Evolutionary conservation across 2,113 vertebrate species (phyloP).

Genomic region (Mungos mungo): DNA sequence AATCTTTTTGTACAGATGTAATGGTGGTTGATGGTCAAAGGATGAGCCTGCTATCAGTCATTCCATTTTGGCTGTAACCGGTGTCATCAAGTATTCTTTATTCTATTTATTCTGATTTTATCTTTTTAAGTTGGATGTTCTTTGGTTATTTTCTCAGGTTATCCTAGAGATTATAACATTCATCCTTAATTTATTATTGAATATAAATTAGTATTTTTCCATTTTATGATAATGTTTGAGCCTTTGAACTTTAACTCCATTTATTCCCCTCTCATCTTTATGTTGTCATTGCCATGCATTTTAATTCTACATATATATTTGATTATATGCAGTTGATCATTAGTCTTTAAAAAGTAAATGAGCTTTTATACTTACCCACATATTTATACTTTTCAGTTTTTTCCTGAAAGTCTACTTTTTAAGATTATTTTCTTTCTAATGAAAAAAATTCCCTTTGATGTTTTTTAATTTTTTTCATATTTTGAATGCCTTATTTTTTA

Average conservation of each 20-base stretch:
- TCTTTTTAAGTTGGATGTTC: neutral
- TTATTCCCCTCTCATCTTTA: neutral
- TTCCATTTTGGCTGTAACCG: neutral
- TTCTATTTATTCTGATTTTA: neutral
- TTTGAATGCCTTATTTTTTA: neutral
- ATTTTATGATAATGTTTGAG: neutral
- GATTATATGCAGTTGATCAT: neutral
- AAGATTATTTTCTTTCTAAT: neutral
- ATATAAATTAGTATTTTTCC: neutral
- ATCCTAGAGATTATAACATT: neutral
- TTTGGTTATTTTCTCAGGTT: neutral
- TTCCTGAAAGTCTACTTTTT: neutral
- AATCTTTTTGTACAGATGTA: neutral
- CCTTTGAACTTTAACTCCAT: neutral
- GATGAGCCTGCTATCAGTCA: neutral
- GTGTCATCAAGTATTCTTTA: neutral
- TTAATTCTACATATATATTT: neutral
- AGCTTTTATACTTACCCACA: neutral
- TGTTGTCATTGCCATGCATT: neutral
- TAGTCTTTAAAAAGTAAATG: neutral
- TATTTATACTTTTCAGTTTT: neutral
- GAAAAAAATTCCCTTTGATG: neutral
- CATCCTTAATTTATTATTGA: neutral
- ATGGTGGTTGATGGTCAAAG: neutral
- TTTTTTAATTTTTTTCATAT: neutral